Conservation (phyloP, 2,113 vertebrate species). For the Anarhynchus alexandrinus region DNA sequence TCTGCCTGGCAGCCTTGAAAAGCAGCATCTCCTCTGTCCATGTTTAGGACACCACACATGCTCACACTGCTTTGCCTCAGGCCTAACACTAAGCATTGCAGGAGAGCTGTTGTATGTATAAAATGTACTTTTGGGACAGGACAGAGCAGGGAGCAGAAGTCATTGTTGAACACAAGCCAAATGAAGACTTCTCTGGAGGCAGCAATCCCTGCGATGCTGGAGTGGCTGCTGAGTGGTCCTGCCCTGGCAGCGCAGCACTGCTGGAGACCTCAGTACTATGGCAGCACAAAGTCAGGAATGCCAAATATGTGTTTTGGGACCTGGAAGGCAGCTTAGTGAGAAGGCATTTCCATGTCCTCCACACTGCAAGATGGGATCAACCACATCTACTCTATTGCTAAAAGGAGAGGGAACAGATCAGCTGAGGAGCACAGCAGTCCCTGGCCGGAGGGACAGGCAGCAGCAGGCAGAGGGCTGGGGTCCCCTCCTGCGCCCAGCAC, state of each 20-base stretch:
- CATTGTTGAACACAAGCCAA: background rate
- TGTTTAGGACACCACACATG: background rate
- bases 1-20: background rate
- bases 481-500: background rate
- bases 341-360: background rate
- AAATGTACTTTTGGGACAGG: background rate
- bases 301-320: background rate
- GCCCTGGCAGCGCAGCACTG: fast-evolving
- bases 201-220: background rate
- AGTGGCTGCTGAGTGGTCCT: background rate
- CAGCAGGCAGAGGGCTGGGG: background rate
- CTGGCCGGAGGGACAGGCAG: fast-evolving
- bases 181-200: background rate
- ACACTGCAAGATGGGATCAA: background rate
- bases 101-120: background rate
- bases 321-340: background rate
- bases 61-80: background rate
- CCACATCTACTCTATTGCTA: background rate
- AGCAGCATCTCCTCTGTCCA: background rate
- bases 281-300: background rate
- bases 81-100: fast-evolving
- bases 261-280: background rate
- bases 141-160: background rate
- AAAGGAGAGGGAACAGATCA: background rate
- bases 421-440: fast-evolving